phyloP scores from a whole-genome alignment of 2,888 invertebrate genomes.

The Noctua comes region DNA sequence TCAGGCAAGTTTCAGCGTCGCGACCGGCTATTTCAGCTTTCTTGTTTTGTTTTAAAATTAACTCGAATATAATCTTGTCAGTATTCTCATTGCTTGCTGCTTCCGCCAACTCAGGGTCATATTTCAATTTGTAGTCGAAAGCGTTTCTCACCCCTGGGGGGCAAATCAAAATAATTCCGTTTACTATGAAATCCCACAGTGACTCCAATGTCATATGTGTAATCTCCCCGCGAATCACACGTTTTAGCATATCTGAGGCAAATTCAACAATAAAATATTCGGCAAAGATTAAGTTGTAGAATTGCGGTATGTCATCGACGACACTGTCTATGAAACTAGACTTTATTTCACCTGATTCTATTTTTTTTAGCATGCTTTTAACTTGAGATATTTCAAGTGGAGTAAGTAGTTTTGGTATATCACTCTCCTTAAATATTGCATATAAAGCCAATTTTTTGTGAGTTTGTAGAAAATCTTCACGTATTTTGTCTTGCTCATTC shows the following conservation, averaged over 20 bases:
- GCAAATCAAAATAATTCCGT: conserved; percentile 63
- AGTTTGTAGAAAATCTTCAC: conserved; percentile 63
- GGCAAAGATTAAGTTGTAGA: conserved; percentile 71
- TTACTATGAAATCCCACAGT: conserved; percentile 69
- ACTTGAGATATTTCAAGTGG: conserved; percentile 67
- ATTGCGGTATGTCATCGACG: conserved; percentile 69
- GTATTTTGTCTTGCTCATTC: conserved; percentile 40
- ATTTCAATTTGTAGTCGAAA: conserved; percentile 72
- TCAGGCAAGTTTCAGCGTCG: conserved; percentile 51
- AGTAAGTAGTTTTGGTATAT: conserved; percentile 67
- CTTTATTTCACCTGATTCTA: conserved; percentile 68
- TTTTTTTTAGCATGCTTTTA: conserved; percentile 62
- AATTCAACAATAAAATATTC: conserved; percentile 72
- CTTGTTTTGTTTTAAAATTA: conserved; percentile 66
- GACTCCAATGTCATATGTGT: conserved; percentile 48
- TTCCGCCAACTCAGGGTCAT: conserved; percentile 64
- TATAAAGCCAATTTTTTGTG: conserved; percentile 72
- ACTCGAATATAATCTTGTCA: conserved; percentile 68
- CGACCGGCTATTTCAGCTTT: conserved; percentile 13
- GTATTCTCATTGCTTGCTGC: conserved; percentile 53
- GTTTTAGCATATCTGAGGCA: conserved; percentile 60
- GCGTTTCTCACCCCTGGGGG: conserved; percentile 67
- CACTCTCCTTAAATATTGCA: conserved; percentile 69
- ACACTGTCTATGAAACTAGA: conserved; percentile 66
- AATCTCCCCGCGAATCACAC: neutral